Evolutionary conservation across 1,140 invertebrate species (phyloP).

Genomic region (Bombus vancouverensis): DNA sequence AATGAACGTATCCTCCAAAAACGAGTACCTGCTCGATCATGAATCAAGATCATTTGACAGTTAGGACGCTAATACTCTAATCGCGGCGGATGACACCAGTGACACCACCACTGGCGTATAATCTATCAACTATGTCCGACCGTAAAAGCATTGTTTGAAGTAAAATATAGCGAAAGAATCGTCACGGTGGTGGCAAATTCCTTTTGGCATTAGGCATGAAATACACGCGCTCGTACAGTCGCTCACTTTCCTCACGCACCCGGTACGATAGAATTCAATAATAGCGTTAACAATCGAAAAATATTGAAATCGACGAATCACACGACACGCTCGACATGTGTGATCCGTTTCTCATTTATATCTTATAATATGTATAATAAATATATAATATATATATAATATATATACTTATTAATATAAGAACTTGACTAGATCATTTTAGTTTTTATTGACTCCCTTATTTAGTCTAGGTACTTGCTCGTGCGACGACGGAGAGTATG

Average conservation of each 20-base stretch:
- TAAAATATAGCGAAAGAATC: constrained; percentile 49
- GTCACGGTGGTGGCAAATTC: constrained; percentile 34
- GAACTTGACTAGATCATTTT: constrained; percentile 81
- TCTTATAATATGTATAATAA: constrained; percentile 36
- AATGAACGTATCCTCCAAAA: constrained; percentile 19
- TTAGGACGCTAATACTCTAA: constrained; percentile 50
- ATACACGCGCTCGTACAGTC: constrained; percentile 27
- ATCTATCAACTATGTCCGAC: constrained; percentile 39
- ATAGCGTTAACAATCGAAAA: constrained; percentile 70
- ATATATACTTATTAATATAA: constrained; percentile 59
- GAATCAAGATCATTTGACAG: constrained; percentile 29
- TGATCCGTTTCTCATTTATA: constrained; percentile 46
- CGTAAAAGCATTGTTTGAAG: constrained; percentile 37
- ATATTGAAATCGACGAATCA: constrained; percentile 56
- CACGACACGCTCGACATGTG: constrained; percentile 20
- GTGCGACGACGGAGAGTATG: constrained; percentile 70
- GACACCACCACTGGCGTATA: background rate
- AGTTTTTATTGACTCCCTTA: constrained; percentile 68
- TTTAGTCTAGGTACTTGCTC: constrained; percentile 71
- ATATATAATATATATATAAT: constrained; percentile 54
- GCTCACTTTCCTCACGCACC: constrained; percentile 20
- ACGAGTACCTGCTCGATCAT: constrained; percentile 36
- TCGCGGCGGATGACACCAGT: constrained; percentile 16
- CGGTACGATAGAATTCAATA: constrained; percentile 60
- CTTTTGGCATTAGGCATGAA: constrained; percentile 55